These are phyloP conservation scores for Pinna nobilis DNA, from an alignment of 1,140 invertebrate genomes.

Conservation along the genomic window DNA sequence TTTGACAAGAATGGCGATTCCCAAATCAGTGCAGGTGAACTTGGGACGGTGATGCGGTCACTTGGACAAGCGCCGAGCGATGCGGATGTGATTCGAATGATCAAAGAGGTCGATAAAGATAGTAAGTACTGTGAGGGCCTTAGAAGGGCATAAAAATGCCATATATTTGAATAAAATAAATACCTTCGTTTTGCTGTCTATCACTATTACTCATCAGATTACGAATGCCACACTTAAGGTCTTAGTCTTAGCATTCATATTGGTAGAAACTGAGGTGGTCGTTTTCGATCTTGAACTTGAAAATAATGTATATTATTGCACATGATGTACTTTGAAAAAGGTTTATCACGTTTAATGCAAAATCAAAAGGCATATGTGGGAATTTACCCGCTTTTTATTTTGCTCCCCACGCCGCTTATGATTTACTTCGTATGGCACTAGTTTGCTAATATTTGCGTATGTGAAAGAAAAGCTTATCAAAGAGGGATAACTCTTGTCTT, in stretches of 20 bases:
- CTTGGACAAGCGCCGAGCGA: slow-evolving; percentile 92
- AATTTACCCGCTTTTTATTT: too few species aligned
- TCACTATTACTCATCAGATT: background rate
- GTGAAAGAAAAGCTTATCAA: too few species aligned
- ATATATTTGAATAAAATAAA: background rate
- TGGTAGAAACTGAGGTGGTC: background rate
- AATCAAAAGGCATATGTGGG: too few species aligned
- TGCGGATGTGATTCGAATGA: slow-evolving; percentile 94
- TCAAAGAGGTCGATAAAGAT: slow-evolving; percentile 91
- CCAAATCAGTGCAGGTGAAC: slow-evolving; percentile 72
- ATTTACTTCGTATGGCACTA: too few species aligned
- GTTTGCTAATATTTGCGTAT: too few species aligned
- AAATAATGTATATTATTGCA: background rate
- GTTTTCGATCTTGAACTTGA: background rate
- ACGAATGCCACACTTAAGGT: background rate
- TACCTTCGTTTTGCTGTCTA: too few species aligned
- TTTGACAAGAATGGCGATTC: slow-evolving; percentile 98
- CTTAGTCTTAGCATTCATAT: background rate
- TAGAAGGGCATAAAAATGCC: background rate
- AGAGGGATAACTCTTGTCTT: too few species aligned
- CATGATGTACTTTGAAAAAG: too few species aligned
- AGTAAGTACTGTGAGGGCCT: slow-evolving; percentile 71
- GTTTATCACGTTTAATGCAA: too few species aligned
- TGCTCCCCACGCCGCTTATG: too few species aligned
- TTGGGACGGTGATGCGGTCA: slow-evolving; percentile 87